These are phyloP conservation scores for Myrmecophaga tridactyla DNA, from an alignment of 2,113 vertebrate species.

Conservation along the genomic window DNA sequence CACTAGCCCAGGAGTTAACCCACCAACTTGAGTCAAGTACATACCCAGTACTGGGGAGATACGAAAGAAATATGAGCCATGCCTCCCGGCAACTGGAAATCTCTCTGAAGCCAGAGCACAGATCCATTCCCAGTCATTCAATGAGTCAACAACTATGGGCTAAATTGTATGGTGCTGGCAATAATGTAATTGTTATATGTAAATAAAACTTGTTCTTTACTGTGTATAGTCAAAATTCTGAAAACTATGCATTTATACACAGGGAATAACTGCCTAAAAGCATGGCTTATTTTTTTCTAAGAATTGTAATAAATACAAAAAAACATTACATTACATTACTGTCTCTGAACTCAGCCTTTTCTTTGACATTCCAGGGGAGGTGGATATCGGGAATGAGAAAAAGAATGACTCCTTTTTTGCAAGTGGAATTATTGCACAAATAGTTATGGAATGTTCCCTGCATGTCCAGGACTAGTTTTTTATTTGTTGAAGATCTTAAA, in stretches of 20 bases:
- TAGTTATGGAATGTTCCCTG: neutral
- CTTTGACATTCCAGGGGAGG: neutral
- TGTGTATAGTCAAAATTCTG: neutral
- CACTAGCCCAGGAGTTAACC: accelerated
- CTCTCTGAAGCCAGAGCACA: neutral
- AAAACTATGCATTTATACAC: neutral
- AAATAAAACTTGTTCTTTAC: accelerated
- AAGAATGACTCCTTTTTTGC: neutral
- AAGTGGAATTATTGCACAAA: neutral
- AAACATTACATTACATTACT: neutral
- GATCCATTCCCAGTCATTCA: neutral
- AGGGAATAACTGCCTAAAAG: neutral
- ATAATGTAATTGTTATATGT: accelerated
- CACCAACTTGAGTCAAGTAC: accelerated
- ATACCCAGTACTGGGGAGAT: neutral
- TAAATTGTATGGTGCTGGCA: too few relatives aligned
- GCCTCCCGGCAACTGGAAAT: neutral
- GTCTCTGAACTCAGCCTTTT: neutral
- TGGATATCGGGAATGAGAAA: neutral
- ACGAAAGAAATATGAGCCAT: accelerated
- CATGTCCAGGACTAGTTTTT: neutral
- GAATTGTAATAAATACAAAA: neutral
- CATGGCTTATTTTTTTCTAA: neutral
- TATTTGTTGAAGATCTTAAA: neutral
- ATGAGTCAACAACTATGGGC: accelerated